Base-by-base conservation (phyloP, 1,140 invertebrate species). In the Scaptomyza hsui region DNA sequence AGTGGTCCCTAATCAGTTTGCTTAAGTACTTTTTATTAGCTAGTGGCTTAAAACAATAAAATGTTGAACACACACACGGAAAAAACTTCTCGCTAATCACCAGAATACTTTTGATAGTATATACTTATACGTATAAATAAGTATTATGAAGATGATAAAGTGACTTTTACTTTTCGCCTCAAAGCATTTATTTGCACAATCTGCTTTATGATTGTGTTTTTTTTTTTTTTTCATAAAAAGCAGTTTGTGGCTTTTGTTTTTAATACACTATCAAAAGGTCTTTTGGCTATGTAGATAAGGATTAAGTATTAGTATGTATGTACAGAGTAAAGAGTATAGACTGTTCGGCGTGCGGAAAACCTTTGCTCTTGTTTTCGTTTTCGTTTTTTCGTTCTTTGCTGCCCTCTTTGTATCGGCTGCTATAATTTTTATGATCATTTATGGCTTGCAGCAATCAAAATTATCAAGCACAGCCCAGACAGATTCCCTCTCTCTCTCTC, bases 391-490 rank as follows among this genome's bases (percentile, higher is more conserved):
- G 19, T n/a, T n/a, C 45, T 74, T 55, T 32, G 19, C 47, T 65
- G 65, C 24, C 59, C 59, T 24, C 41, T 65, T 71, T 61, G 81
- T 77, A 85, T 74, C 73, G 74, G 67, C 82, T 89, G 82, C 75
- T 88, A 82, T 88, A 86, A 86, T 86, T 88, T 86, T 88, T 86
- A 86, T 88, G 82, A 86, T 88, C 82, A 86, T 89, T 86, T 88
- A 86, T 86, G 78, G 82, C 82, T 86, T 18, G 78, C 65, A 86
- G 82, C 82, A 86, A 88, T 86, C 82, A 89, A 88, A 86, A 86
- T 86, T 88, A 86, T 88, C 75, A 82, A 72, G 48, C 32, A 44
- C 47, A 44, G 56, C 19, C 62, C 73, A 62, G 70, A 62, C 75
- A 52, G 35, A 39, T 37, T 37, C 32, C 7, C 12, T 37, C 7